These are phyloP conservation scores for Scomber scombrus DNA, from an alignment of 2,113 vertebrate genomes.

Conservation along the genomic window DNA sequence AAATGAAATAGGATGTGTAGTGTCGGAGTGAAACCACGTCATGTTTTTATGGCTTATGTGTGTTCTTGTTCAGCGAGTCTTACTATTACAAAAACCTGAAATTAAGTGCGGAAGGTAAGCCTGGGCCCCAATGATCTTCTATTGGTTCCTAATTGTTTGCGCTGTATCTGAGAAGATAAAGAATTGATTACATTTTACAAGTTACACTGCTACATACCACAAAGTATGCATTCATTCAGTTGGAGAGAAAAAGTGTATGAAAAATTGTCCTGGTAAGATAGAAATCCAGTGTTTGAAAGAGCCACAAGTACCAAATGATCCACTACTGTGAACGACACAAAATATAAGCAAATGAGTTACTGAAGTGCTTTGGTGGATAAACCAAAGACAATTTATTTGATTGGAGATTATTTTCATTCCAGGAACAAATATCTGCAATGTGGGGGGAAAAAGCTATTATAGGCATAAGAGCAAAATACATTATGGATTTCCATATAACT, in stretches of 20 bases:
- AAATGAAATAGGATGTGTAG: background rate
- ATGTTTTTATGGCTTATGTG: background rate
- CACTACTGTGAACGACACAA: background rate
- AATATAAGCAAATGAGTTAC: slow-evolving; percentile 22
- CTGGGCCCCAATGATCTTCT: background rate
- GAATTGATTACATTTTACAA: background rate
- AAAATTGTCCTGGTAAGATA: background rate
- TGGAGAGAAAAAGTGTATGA: background rate
- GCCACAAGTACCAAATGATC: background rate
- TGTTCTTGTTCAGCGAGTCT: background rate
- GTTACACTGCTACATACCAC: background rate
- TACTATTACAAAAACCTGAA: background rate
- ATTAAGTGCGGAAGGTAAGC: background rate
- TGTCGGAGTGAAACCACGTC: background rate
- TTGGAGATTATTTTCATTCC: background rate
- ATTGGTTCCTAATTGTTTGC: background rate
- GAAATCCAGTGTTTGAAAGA: background rate
- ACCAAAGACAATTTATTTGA: background rate
- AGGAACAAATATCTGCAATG: background rate
- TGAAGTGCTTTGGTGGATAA: background rate
- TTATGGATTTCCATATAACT: background rate
- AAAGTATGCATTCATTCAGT: background rate
- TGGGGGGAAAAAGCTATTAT: too few species aligned
- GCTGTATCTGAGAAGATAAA: background rate
- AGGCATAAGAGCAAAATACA: background rate